Base-by-base conservation (phyloP, 2,797 vertebrate genomes). In the Yasuhikotakia modesta region DNA sequence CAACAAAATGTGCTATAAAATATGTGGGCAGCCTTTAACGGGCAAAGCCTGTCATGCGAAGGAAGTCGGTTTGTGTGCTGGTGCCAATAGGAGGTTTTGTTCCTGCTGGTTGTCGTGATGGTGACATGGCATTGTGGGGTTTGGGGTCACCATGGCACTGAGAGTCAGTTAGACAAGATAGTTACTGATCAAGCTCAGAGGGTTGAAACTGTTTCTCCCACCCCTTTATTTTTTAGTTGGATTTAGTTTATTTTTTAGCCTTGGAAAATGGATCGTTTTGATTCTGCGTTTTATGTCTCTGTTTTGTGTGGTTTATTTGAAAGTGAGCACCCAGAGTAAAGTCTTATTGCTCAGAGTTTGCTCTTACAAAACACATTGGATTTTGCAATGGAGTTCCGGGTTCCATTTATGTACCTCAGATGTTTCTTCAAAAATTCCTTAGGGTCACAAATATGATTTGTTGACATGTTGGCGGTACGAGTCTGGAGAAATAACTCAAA, bases 161-260 rank as follows among this genome's bases (percentile, higher is more conserved):
- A 73, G 57, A 82, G 50, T 73, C 52, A 72, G 19, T 50, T 57
- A 27, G 79, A 75, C 71, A 76, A 76, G 67, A 76, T 85, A 81
- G 81, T 85, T 82, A 80, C 57, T 39, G 67, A 80, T 74, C 70
- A 72, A 5, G 24, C 75, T 76, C 30, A 61, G 58, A 71, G 32
- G 58, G 65, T 69, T 72, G 70, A 74, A 82, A 3, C 13, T 22
- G 53, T 70, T 19, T 68, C 53, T 64, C 48, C 74, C 45, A 67
- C 65, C 73, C 48, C 70, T 39, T 30, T 73, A 27, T 55, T 58
- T 21, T n/a, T 17, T 39, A 61, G 32, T 58, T 24, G 52, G 27
- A 68, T 66, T 57, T 32, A 55, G 21, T 70, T n/a, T n/a, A n/a
- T n/a, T n/a, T n/a, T n/a, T n/a, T n/a, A n/a, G n/a, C n/a, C 24